phyloP scores from a whole-genome alignment of 2,888 invertebrate genomes.

The Hylaea fasciaria region DNA sequence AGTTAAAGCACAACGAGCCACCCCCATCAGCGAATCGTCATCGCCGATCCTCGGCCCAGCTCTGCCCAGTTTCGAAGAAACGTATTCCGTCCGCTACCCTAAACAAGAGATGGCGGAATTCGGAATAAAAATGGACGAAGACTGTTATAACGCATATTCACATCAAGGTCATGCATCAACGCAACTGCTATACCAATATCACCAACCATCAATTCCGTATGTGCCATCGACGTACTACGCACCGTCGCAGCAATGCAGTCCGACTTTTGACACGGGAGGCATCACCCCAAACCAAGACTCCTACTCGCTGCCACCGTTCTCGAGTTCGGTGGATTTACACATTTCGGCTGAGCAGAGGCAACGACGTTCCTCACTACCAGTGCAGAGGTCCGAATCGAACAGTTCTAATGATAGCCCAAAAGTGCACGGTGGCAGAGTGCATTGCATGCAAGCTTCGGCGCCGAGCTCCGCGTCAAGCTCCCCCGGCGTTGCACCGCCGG shows the following conservation, averaged over 20 bases:
- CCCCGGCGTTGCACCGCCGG: conserved; percentile 77
- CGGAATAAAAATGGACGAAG: conserved; percentile 94
- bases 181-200: conserved; percentile 85
- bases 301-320: conserved; percentile 89
- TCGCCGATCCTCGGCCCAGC: conserved; percentile 85
- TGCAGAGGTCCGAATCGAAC: conserved; percentile 92
- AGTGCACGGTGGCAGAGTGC: conserved; percentile 79
- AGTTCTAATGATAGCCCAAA: conserved; percentile 92
- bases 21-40: conserved; percentile 75
- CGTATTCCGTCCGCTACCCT: conserved; percentile 91
- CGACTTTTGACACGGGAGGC: conserved; percentile 79
- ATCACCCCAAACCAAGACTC: conserved; percentile 86
- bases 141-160: conserved; percentile 88
- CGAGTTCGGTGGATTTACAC: conserved; percentile 88
- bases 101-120: conserved; percentile 86
- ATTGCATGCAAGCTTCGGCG: conserved; percentile 86
- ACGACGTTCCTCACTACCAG: conserved; percentile 90
- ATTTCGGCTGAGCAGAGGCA: conserved; percentile 87
- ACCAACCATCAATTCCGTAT: conserved; percentile 84
- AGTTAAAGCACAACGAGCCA: conserved; percentile 72
- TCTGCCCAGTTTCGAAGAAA: conserved; percentile 95
- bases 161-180: conserved; percentile 85
- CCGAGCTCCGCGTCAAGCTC: conserved; percentile 89
- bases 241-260: conserved; percentile 85
- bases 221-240: conserved; percentile 85